Evolutionary conservation across 2,888 invertebrate species (phyloP).

Genomic region (Willowsia nigromaculata): DNA sequence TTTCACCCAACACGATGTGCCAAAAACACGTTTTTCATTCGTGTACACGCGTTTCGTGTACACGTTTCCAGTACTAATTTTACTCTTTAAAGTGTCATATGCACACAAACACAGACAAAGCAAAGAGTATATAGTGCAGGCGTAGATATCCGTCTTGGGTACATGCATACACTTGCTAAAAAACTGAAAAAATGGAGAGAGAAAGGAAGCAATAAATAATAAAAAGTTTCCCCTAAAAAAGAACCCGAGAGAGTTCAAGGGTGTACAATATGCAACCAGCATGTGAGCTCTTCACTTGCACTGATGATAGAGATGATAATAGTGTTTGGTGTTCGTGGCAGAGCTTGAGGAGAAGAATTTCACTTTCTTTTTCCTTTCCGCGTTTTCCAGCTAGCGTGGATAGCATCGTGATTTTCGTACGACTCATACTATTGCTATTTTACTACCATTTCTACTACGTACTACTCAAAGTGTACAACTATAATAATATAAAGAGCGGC

Average conservation of each 20-base stretch:
- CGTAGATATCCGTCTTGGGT: no score
- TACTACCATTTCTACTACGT: neutral
- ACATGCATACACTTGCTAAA: neutral
- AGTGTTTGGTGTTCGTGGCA: neutral
- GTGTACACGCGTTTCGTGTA: no score
- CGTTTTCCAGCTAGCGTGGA: constrained; percentile 43
- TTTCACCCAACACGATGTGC: no score
- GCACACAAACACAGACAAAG: neutral
- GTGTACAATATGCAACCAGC: constrained; percentile 48
- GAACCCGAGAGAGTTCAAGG: constrained; percentile 58
- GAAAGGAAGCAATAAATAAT: constrained; percentile 62
- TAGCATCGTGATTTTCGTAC: constrained; percentile 39
- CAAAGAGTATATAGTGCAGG: neutral
- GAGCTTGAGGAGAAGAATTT: neutral
- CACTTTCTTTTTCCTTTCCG: constrained; percentile 28
- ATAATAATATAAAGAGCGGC: constrained; percentile 31
- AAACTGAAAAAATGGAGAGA: constrained; percentile 37
- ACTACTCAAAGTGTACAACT: neutral
- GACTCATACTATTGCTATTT: neutral
- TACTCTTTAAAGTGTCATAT: neutral
- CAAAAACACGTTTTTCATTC: no score
- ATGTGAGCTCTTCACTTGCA: constrained; percentile 37
- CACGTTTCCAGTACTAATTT: no score
- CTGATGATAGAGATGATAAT: neutral
- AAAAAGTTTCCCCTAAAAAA: constrained; percentile 32